Percentiles rank a stretch among this genome's conserved stretches.
Evolutionary conservation across 2,888 invertebrate species (phyloP).

Genomic region (Drosophila quinaria): DNA sequence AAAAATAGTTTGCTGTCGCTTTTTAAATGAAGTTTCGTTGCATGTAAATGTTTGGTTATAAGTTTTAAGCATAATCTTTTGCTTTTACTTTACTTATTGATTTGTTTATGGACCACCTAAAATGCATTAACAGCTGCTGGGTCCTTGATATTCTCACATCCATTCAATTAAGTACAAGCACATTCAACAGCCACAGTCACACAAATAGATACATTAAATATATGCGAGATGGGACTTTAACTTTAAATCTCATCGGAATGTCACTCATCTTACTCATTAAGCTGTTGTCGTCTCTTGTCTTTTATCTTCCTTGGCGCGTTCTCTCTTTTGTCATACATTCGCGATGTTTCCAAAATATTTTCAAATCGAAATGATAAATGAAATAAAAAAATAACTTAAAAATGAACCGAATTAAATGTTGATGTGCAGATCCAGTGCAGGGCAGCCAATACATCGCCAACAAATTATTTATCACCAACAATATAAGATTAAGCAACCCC

Average conservation of each 20-base stretch:
- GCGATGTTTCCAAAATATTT: constrained; percentile 50
- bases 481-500: constrained; percentile 83
- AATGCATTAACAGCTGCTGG: background rate
- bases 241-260: constrained; percentile 49
- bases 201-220: constrained; percentile 12
- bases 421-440: constrained; percentile 85
- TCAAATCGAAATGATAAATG: constrained; percentile 23
- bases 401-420: constrained; percentile 31
- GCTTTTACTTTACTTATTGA: background rate
- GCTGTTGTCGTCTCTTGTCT: constrained; percentile 77
- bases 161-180: constrained; percentile 39
- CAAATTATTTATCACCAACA: constrained; percentile 84
- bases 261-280: constrained; percentile 65
- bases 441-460: constrained; percentile 83
- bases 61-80: constrained; percentile 2
- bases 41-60: constrained; percentile 10
- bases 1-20: background rate
- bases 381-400: constrained; percentile 4
- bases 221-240: constrained; percentile 1
- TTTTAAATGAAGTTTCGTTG: background rate
- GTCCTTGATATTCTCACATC: background rate
- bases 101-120: background rate
- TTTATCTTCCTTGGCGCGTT: constrained; percentile 50
- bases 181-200: constrained; percentile 19
- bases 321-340: constrained; percentile 44